Evolutionary conservation across 2,113 vertebrate species (phyloP).

Genomic region (Excalfactoria chinensis): DNA sequence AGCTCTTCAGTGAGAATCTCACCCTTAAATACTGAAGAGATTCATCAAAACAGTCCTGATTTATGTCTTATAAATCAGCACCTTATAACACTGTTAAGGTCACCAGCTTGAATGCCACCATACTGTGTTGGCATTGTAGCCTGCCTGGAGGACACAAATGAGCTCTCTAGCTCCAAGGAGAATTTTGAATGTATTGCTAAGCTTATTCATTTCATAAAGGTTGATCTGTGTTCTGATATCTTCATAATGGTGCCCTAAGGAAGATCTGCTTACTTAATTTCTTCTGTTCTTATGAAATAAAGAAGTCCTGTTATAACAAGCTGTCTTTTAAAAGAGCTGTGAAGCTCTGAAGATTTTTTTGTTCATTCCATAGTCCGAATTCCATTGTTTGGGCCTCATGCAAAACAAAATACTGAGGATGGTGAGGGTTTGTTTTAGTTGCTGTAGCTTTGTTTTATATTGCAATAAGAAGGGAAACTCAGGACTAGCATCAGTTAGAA

Average conservation of each 20-base stretch:
- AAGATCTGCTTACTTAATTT: conserved; percentile 1
- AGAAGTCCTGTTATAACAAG: not conserved
- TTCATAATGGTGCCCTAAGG: not conserved
- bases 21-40: not conserved
- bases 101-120: not conserved
- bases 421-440: not conserved
- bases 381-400: not conserved
- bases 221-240: not conserved
- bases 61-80: not conserved
- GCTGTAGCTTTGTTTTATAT: not conserved
- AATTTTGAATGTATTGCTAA: not conserved
- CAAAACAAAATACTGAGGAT: not conserved
- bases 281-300: not conserved
- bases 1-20: not conserved
- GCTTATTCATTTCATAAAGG: not conserved
- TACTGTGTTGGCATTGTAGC: not conserved
- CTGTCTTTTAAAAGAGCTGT: not conserved
- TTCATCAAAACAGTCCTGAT: not conserved
- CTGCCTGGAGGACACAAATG: not conserved
- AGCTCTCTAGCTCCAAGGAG: not conserved
- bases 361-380: not conserved
- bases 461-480: not conserved
- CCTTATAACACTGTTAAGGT: not conserved
- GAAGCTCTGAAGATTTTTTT: not conserved
- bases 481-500: not conserved